Conservation (phyloP, 2,888 invertebrate species). For the Gerris lacustris region DNA sequence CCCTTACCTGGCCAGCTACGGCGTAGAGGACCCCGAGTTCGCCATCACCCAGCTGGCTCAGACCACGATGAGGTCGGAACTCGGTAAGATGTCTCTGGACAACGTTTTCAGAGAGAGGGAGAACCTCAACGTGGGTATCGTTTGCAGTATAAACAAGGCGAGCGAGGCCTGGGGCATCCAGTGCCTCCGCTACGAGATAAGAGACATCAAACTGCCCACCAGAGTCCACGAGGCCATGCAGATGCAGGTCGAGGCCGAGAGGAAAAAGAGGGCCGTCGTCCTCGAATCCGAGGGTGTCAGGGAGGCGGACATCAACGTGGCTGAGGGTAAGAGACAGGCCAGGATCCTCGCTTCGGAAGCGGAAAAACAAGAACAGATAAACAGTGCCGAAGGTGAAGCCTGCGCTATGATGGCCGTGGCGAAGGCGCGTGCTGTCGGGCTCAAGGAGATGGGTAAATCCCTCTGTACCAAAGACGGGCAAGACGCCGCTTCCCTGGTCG, state of each 20-base stretch:
- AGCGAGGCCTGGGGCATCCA: conserved; percentile 97
- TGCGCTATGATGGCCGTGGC: conserved; percentile 83
- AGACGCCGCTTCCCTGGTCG: conserved; percentile 78
- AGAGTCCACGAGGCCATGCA: conserved; percentile 99
- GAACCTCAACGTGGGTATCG: conserved; percentile 85
- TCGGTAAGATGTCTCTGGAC: conserved; percentile 93
- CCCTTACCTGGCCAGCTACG: conserved; percentile 90
- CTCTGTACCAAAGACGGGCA: conserved; percentile 53
- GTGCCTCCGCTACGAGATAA: conserved; percentile 87
- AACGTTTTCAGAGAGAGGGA: conserved; percentile 95
- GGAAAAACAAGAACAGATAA: conserved; percentile 83
- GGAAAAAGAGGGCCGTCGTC: conserved; percentile 90
- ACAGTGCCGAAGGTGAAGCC: conserved; percentile 85
- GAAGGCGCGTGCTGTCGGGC: conserved; percentile 73
- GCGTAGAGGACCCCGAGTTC: conserved; percentile 98
- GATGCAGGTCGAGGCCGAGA: conserved; percentile 99
- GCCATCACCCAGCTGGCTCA: conserved; percentile 97
- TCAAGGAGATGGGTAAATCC: conserved; percentile 62
- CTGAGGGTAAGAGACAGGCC: conserved; percentile 86
- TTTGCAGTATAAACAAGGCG: conserved; percentile 93
- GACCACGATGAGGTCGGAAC: conserved; percentile 98
- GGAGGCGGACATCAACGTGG: conserved; percentile 90
- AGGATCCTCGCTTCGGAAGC: conserved; percentile 94
- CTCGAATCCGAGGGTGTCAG: conserved; percentile 91
- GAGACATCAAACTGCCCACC: conserved; percentile 50